Base-by-base conservation (phyloP, 2,888 invertebrate species). In the Resseliella maxima region DNA sequence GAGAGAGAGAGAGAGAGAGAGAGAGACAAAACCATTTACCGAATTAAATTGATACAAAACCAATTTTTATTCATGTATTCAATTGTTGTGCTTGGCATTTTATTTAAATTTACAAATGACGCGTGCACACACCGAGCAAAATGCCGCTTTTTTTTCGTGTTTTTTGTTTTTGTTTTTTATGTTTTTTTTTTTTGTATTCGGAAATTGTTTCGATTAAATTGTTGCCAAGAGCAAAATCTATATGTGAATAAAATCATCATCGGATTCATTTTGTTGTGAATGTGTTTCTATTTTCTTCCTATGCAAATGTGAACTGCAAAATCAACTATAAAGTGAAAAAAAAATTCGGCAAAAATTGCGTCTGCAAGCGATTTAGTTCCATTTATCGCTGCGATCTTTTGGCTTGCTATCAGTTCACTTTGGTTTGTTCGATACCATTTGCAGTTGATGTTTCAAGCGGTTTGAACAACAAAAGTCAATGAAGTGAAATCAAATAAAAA, bases 21-120 rank as follows among this genome's bases (percentile, higher is more conserved):
- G 6, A 41, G 6, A 41, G 15, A 59, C 35, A 27, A 72, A 72
- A 72, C 72, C 72, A 15, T 72, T 72, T 31, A 15, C 31, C 15
- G 31, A 31, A 72, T 72, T 72, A 27, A 72, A 72, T 72, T 72
- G 72, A 72, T 31, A 27, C 15, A 59, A 59, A 59, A 72, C 72
- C 72, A 31, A 72, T 31, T 72, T 72, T 72, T 31, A 31, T 72
- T 72, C 72, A 27, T 72, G 1, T 15, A 72, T 31, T 31, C 72
- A 31, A 72, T 72, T 72, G 72, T 72, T 72, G 31, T 72, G 31
- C 0, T 31, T 72, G 15, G 31, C 31, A 35, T 27, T 12, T 12
- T 35, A 72, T 72, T 72, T 31, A 72, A 72, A 31, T 72, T 3
- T 35, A 72, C 72, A 72, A 72, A 6, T 5, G 72, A 12, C 41